Evolutionary conservation across 2,888 invertebrate genomes (phyloP).

Genomic region (Gymnoscelis rufifasciata): DNA sequence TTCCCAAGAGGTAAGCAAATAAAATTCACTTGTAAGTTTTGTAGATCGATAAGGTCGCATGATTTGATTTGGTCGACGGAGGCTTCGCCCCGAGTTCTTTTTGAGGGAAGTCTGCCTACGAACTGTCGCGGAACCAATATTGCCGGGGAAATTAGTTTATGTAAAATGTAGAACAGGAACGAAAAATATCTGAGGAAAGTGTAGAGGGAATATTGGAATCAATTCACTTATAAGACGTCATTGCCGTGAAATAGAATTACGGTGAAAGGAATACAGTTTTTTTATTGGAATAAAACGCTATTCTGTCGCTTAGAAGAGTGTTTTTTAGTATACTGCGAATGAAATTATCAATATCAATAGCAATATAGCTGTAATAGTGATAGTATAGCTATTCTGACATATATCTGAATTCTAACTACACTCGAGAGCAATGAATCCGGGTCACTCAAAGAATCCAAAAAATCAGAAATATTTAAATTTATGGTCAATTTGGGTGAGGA

Average conservation of each 20-base stretch:
- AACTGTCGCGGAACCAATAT: conserved; percentile 77
- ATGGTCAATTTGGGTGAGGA: too few species aligned
- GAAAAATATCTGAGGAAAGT: conserved; percentile 70
- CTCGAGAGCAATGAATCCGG: too few species aligned
- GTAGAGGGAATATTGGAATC: conserved; percentile 67
- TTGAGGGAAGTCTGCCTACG: conserved; percentile 68
- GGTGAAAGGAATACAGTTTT: conserved; percentile 29
- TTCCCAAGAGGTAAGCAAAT: conserved; percentile 49
- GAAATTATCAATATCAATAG: too few species aligned
- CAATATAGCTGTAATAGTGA: too few species aligned
- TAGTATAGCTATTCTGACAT: too few species aligned
- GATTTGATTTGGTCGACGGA: conserved; percentile 75
- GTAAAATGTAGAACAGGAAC: conserved; percentile 76
- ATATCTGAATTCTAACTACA: too few species aligned
- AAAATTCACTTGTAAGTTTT: conserved; percentile 68
- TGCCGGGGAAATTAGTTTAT: conserved; percentile 78
- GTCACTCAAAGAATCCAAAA: too few species aligned
- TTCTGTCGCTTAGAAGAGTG: conserved; percentile 7
- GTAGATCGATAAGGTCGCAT: conserved; percentile 72
- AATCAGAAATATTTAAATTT: too few species aligned
- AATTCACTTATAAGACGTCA: conserved; percentile 56
- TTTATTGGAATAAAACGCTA: conserved; percentile 18
- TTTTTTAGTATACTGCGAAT: too few species aligned
- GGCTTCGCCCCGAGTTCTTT: conserved; percentile 65
- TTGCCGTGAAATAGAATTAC: conserved; percentile 50